Conservation (phyloP, 2,888 invertebrate species). For the Lepidonotus clava region DNA sequence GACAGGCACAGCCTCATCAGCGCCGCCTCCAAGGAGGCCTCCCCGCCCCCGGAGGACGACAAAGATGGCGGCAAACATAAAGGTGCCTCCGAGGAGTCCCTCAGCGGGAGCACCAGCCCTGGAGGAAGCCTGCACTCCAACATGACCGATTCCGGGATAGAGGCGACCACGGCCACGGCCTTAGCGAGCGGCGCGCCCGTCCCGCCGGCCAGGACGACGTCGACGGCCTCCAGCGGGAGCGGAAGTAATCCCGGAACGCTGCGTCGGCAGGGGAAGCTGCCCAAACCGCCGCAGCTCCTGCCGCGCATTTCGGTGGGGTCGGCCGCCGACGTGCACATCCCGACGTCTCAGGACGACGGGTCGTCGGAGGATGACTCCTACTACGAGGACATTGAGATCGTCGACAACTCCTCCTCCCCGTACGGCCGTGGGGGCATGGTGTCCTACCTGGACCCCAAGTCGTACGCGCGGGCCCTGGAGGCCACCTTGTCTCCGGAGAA, state of each 20-base stretch:
- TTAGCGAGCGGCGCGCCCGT: background rate
- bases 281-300: slow-evolving; percentile 18
- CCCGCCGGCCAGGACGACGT: slow-evolving; percentile 26
- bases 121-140: slow-evolving; percentile 25
- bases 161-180: background rate
- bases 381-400: slow-evolving; percentile 67
- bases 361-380: slow-evolving; percentile 64
- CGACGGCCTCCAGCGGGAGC: background rate
- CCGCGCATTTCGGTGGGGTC: slow-evolving; percentile 31
- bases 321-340: slow-evolving; percentile 28
- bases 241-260: background rate
- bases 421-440: slow-evolving; percentile 40
- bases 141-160: slow-evolving; percentile 34
- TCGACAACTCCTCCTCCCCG: slow-evolving; percentile 49
- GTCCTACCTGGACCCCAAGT: slow-evolving; percentile 65
- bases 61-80: background rate
- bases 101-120: slow-evolving; percentile 14
- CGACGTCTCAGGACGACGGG: slow-evolving; percentile 19
- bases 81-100: slow-evolving; percentile 39
- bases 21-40: slow-evolving; percentile 26
- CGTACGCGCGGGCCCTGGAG: slow-evolving; percentile 55
- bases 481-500: slow-evolving; percentile 13
- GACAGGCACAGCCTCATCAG: slow-evolving; percentile 25
- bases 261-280: slow-evolving; percentile 31
- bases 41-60: slow-evolving; percentile 1